Percentiles rank a stretch among this genome's conserved stretches.
Evolutionary conservation across 1,140 invertebrate species (phyloP).

Genomic region (Atopsyche davidsoni): DNA sequence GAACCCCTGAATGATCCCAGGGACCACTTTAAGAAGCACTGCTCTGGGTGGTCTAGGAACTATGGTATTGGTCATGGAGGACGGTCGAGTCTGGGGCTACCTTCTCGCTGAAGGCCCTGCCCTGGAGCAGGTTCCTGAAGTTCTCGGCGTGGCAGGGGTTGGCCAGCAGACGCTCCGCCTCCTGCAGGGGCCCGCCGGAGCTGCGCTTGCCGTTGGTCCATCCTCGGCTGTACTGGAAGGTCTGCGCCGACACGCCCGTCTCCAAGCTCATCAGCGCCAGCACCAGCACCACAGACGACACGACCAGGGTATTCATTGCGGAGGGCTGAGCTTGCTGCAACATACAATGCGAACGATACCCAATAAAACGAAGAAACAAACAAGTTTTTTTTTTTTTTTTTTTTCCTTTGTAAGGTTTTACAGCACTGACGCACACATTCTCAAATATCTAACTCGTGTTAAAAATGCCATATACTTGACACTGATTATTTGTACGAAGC

Average conservation of each 20-base stretch:
- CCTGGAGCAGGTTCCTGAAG: constrained; percentile 46
- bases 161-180: constrained; percentile 37
- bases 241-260: constrained; percentile 50
- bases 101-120: constrained; percentile 44
- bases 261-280: constrained; percentile 31
- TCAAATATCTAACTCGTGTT: too few relatives aligned
- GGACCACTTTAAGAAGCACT: background rate
- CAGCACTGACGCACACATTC: too few relatives aligned
- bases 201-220: constrained; percentile 65
- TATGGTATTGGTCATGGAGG: constrained; percentile 23
- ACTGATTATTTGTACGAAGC: too few relatives aligned
- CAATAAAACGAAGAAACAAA: too few relatives aligned
- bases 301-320: constrained; percentile 26
- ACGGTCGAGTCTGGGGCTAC: constrained; percentile 35
- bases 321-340: too few relatives aligned
- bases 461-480: too few relatives aligned
- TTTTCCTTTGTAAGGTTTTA: too few relatives aligned
- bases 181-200: constrained; percentile 31
- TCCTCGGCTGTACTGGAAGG: constrained; percentile 67
- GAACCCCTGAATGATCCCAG: background rate
- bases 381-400: too few relatives aligned
- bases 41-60: background rate
- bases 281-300: constrained; percentile 10
- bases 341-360: too few relatives aligned
- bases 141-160: constrained; percentile 46